Evolutionary conservation across 2,113 vertebrate species (phyloP).

Genomic region (Apodemus speciosus): DNA sequence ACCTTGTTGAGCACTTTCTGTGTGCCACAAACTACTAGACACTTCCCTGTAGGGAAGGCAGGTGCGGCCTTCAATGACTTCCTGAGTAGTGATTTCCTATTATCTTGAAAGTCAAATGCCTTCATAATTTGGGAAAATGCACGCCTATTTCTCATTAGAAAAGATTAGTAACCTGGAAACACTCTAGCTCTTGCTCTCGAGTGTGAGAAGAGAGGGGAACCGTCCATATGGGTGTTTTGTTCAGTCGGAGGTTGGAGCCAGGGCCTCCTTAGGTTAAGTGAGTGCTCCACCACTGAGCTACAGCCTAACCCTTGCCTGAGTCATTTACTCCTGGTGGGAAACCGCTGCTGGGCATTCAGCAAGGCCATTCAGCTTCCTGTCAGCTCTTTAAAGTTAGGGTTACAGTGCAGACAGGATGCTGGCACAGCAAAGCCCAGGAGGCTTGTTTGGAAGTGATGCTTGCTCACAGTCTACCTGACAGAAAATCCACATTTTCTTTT

Average conservation of each 20-base stretch:
- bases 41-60: not conserved
- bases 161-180: not conserved
- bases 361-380: not conserved
- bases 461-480: not conserved
- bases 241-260: not conserved
- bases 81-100: not conserved
- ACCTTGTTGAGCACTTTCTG: not conserved
- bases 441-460: not conserved
- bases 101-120: not conserved
- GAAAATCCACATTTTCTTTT: not conserved
- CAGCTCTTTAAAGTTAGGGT: not conserved
- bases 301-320: not conserved
- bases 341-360: not conserved
- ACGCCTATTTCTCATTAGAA: not conserved
- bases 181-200: not conserved
- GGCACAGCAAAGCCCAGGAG: not conserved
- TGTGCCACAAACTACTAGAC: not conserved
- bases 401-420: not conserved
- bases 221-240: not conserved
- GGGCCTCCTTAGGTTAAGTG: not conserved
- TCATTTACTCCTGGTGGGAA: not conserved
- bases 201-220: not conserved
- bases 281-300: not conserved
- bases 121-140: not conserved
- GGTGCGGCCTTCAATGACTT: not conserved